phyloP scores from a whole-genome alignment of 1,140 invertebrate genomes.

The Phortica variegata region DNA sequence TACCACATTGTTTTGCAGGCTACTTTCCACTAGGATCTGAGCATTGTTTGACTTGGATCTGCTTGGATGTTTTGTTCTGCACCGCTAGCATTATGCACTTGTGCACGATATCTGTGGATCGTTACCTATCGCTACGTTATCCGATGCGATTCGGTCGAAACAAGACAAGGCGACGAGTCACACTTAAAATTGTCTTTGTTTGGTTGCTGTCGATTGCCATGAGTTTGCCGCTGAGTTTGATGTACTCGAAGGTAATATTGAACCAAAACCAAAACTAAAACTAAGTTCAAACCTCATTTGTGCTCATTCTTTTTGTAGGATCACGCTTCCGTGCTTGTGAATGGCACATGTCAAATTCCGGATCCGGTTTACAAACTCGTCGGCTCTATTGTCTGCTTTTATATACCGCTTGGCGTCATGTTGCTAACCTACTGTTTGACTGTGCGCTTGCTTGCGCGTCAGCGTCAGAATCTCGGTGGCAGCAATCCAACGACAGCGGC shows the following conservation, averaged over 20 bases:
- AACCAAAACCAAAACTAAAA: background rate
- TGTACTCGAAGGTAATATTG: conserved; percentile 76
- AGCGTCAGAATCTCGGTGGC: conserved; percentile 71
- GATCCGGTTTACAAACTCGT: conserved; percentile 88
- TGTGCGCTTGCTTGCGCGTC: conserved; percentile 75
- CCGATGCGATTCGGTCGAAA: conserved; percentile 88
- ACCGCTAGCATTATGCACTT: conserved; percentile 96
- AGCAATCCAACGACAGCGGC: conserved; percentile 41
- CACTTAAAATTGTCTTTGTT: conserved; percentile 85
- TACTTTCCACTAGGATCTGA: conserved; percentile 79
- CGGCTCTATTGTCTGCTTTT: conserved; percentile 92
- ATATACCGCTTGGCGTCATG: conserved; percentile 94
- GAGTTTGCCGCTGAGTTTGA: conserved; percentile 81
- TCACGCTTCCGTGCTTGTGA: conserved; percentile 75
- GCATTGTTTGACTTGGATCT: conserved; percentile 85
- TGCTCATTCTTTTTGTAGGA: conserved; percentile 63
- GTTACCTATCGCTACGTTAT: conserved; percentile 81
- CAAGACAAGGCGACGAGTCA: conserved; percentile 82
- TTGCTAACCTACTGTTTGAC: conserved; percentile 89
- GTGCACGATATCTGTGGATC: conserved; percentile 92
- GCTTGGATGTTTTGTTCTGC: conserved; percentile 90
- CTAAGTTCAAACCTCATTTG: conserved; percentile 5
- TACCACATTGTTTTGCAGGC: conserved; percentile 64
- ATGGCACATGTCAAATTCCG: conserved; percentile 81
- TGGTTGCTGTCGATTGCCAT: conserved; percentile 88